These are phyloP conservation scores for Sinocyclocheilus rhinocerous DNA, from an alignment of 2,113 vertebrate species.

Conservation along the genomic window DNA sequence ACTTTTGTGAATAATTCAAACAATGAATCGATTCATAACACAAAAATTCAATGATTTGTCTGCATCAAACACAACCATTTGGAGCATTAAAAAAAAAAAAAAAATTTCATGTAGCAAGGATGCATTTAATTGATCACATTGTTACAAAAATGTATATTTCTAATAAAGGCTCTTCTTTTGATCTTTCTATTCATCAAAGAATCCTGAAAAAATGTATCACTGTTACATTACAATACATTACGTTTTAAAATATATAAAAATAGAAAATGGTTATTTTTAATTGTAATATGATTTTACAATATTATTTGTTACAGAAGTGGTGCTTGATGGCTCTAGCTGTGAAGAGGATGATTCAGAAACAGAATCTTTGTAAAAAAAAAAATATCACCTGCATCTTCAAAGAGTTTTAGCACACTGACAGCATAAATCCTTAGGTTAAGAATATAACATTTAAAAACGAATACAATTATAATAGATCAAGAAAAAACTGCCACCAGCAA, in stretches of 20 bases:
- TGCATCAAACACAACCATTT: background rate
- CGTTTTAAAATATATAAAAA: too few species aligned
- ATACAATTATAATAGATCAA: background rate
- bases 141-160: background rate
- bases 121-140: background rate
- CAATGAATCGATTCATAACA: background rate
- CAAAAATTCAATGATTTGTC: background rate
- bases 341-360: background rate
- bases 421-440: background rate
- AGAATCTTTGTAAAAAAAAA: background rate
- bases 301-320: background rate
- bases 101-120: background rate
- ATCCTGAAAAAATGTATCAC: background rate
- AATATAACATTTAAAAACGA: background rate
- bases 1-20: background rate
- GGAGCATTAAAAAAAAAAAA: too few species aligned
- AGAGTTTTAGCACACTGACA: background rate
- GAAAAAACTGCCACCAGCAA: background rate
- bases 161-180: background rate
- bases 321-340: background rate
- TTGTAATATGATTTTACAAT: background rate
- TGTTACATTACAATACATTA: too few species aligned
- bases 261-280: too few species aligned
- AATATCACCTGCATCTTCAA: background rate
- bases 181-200: background rate